These are phyloP conservation scores for Centropristis striata DNA, from an alignment of 2,113 vertebrate species.

Conservation along the genomic window DNA sequence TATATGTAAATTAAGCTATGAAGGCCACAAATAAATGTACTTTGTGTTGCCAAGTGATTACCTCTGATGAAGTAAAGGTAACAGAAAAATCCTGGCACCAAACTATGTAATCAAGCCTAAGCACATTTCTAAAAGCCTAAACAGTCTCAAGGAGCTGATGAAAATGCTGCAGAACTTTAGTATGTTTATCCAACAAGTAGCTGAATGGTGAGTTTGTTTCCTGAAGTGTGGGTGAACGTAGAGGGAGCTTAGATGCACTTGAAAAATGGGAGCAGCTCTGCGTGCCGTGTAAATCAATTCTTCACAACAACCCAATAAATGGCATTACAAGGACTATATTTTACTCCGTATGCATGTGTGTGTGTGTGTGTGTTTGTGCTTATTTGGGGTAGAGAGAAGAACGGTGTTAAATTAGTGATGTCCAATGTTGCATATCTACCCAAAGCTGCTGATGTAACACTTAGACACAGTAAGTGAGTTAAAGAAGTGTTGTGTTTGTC, in stretches of 20 bases:
- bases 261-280: conserved; percentile 19
- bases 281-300: neutral
- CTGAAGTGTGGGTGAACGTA: conserved; percentile 6
- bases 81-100: neutral
- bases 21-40: neutral
- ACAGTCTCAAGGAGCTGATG: neutral
- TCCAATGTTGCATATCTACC: neutral
- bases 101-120: neutral
- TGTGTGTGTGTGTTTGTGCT: neutral
- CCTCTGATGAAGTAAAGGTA: neutral
- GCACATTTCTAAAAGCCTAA: neutral
- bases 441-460: neutral
- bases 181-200: neutral
- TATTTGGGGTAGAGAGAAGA: neutral
- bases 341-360: neutral
- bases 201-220: neutral
- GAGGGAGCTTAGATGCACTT: neutral
- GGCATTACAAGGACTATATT: neutral
- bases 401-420: neutral
- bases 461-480: neutral
- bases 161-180: neutral
- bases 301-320: conserved; percentile 15
- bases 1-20: neutral
- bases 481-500: neutral
- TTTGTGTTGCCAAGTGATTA: neutral